Base-by-base conservation (phyloP, 2,113 vertebrate genomes). In the Eulemur rufifrons region DNA sequence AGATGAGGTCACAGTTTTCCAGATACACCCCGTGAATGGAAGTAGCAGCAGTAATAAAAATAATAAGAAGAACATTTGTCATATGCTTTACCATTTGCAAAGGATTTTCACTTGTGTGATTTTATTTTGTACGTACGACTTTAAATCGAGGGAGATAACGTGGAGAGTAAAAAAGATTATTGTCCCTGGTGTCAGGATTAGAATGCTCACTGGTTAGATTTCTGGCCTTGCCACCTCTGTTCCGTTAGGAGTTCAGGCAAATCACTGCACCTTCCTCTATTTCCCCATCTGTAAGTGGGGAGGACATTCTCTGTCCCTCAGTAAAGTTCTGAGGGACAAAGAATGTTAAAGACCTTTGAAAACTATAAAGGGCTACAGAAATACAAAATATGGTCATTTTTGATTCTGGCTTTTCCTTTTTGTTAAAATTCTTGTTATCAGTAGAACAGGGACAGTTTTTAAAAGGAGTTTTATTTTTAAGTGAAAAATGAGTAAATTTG, bases 391-490 rank as follows among this genome's bases (percentile, higher is more conserved):
- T 27, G 27, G 42, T 42, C 13, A 52, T 86, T 84, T 68, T 86
- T 34, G 21, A 50, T 11, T 66, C 10, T 71, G 37, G 2, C 25
- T 94, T 85, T 81, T 90, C 45, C 56, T 69, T 91, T 77, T 56
- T 86, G 32, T 69, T 68, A 64, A 47, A 47, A 32, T 25, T 68
- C 45, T 54, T 89, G 42, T 81, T 66, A 91, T 94, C 76, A 85
- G 69, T 1, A 73, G 90, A 86, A 86, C 8, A 56, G 32, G 45
- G 37, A 77, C 32, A 54, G 7, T 34, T 56, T 84, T 94, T 84
- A 39, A 61, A 91, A 64, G 45, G 11, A 85, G 80, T 59, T 95
- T 90, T 95, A 87, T 87, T 90, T 92, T 89, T 73, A 91, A 94
- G 76, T 89, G 68, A 97, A 15, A 87, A 94, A 74, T 37, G 18